These are phyloP conservation scores for Tiaroga cobitis DNA, from an alignment of 2,797 vertebrate species.

Conservation along the genomic window DNA sequence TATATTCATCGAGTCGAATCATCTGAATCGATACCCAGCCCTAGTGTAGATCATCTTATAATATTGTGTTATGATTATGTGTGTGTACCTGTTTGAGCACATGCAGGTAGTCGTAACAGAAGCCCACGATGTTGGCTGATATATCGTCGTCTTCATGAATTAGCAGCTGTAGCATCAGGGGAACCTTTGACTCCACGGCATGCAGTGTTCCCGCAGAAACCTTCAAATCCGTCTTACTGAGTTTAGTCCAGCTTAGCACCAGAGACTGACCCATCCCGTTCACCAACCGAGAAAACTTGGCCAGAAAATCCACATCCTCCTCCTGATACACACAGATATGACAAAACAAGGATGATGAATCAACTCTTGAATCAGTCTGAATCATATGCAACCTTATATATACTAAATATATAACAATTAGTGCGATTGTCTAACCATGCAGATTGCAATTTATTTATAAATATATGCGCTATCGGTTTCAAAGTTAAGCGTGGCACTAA, in stretches of 20 bases:
- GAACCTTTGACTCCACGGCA: constrained; percentile 91
- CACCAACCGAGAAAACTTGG: constrained; percentile 94
- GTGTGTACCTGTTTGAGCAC: constrained; percentile 91
- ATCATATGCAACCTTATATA: background rate
- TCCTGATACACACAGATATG: constrained; percentile 75
- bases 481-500: background rate
- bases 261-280: constrained; percentile 98
- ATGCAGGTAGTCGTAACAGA: constrained; percentile 98
- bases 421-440: background rate
- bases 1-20: too few relatives aligned
- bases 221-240: constrained; percentile 85
- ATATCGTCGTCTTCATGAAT: constrained; percentile 97
- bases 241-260: constrained; percentile 94
- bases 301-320: constrained; percentile 98
- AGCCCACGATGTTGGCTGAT: constrained; percentile 93
- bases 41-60: too few relatives aligned
- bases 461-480: background rate
- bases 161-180: constrained; percentile 90
- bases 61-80: too few relatives aligned
- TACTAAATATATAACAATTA: background rate
- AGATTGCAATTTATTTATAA: background rate
- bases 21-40: too few relatives aligned
- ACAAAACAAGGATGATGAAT: background rate
- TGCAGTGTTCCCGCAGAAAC: constrained; percentile 85
- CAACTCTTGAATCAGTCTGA: background rate